Conservation (phyloP, 2,113 vertebrate species). For the Haliaeetus leucogaster region DNA sequence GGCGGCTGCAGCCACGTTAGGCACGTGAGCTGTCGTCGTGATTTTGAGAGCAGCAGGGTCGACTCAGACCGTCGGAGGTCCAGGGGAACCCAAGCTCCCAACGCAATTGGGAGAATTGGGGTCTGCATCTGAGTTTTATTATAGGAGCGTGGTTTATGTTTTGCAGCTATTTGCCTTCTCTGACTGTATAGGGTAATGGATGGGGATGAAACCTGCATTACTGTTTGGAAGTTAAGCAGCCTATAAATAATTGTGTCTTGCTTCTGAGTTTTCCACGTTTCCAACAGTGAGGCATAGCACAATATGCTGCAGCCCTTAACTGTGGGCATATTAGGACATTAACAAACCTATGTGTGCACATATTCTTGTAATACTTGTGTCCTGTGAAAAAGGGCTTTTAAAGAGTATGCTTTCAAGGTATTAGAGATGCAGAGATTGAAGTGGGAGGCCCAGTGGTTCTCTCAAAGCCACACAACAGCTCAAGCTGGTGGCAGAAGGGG, state of each 20-base stretch:
- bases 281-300: not conserved
- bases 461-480: not conserved
- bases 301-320: not conserved
- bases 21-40: not conserved
- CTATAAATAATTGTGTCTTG: not conserved
- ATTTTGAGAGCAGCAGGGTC: not conserved
- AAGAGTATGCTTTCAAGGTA: not conserved
- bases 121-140: not conserved
- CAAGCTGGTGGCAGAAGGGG: not conserved
- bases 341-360: not conserved
- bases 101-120: not conserved
- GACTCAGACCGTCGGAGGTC: accelerated
- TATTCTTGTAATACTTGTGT: not conserved
- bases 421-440: not conserved
- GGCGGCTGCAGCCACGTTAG: accelerated
- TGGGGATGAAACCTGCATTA: not conserved
- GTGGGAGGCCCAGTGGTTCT: not conserved
- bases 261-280: not conserved
- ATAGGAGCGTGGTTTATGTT: not conserved
- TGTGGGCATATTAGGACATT: not conserved
- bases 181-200: not conserved
- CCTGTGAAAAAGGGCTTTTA: not conserved
- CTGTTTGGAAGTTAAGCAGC: not conserved
- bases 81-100: not conserved
- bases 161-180: not conserved